Base-by-base conservation (phyloP, 37 sponge, comb jelly and placozoan species). In the Aplysina aerophoba region DNA sequence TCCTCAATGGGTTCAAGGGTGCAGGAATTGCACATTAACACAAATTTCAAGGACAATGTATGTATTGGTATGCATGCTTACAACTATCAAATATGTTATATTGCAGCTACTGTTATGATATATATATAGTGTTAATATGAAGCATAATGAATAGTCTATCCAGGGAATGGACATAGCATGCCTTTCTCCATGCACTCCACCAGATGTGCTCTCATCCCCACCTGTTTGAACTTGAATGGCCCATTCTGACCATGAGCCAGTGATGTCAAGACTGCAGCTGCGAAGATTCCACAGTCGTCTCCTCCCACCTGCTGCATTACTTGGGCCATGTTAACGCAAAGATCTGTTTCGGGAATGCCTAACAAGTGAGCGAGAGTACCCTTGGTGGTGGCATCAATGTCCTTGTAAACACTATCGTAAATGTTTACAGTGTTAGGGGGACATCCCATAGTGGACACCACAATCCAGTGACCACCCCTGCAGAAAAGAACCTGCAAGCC, bases 201-300 rank as follows among this genome's bases (percentile, higher is more conserved):
- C 37, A 85, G 38, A 36, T 87, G 87, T 16, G 40, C 22, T 58
- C 87, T 81, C 91, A 90, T 86, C 83, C 33, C 39, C 5, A 36
- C 44, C 41, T 90, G 87, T 31, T 57, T 39, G 31, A 80, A 83
- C 31, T 59, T 60, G 33, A 83, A 40, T 4, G 40, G 27, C 21
- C 25, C 19, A 40, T 77, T 60, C 27, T n/a, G 58, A 21, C 87
- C 86, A 86, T 55, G 16, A 21, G 68, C 78, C 35, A 90, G 72
- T 20, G 83, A 62, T 38, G 87, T 86, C 15, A 87, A 71, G 28
- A 28, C 40, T 25, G 86, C 90, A 63, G 86, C 83, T 19, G 91
- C 91, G 83, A 90, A 86, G 6, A 90, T 19, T 3, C 91, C 91
- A 62, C 91, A 83, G 44, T 90, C 91, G 24, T 59, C 38, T 54